Base-by-base conservation (phyloP, 2,113 vertebrate species). In the Crotalus horridus region DNA sequence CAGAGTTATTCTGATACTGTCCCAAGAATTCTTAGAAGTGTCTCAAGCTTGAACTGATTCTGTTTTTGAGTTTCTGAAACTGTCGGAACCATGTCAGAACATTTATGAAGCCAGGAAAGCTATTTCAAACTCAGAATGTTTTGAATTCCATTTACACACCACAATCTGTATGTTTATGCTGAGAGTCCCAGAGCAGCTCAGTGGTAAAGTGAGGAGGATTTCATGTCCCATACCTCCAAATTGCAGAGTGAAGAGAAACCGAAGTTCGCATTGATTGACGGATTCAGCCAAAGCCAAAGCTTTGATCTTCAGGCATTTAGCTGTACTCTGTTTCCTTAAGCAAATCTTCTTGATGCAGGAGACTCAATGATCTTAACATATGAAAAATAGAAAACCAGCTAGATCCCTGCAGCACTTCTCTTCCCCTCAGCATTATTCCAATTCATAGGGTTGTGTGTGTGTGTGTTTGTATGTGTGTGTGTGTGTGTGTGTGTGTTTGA, bases 401-500 rank as follows among this genome's bases (percentile, higher is more conserved):
- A 88, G 94, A 90, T 21, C 92, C 86, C 61, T 95, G 90, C 92
- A 94, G 93, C 94, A 92, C 90, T 94, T 97, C 91, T 93, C 95
- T 43, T 81, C 43, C 89, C 81, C 96, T 89, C 89, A 95, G 61
- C 93, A 88, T 64, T 94, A 93, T 95, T 95, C 95, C 95, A 96
- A 93, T 95, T 96, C 91, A 43, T 43, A 0, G 43, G 43, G 43
- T 43, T 43, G 2, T 43, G 90, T 94, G 95, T 97, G 97, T 86
- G 92, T 69, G 96, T 85, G 91, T 97, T 93, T 97, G 95, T 96
- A 93, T 21, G 1, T 86, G 10, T 59, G 29, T 88, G 56, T 53
- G 56, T 59, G 12, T 54, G 33, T 81, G 15, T 74, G 6, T 7
- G n/a, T 39, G 69, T 39, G 33, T 39, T 39, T 21, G 74, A 43